Conservation (phyloP, 2,797 vertebrate species). For the Poecilia gillii region DNA sequence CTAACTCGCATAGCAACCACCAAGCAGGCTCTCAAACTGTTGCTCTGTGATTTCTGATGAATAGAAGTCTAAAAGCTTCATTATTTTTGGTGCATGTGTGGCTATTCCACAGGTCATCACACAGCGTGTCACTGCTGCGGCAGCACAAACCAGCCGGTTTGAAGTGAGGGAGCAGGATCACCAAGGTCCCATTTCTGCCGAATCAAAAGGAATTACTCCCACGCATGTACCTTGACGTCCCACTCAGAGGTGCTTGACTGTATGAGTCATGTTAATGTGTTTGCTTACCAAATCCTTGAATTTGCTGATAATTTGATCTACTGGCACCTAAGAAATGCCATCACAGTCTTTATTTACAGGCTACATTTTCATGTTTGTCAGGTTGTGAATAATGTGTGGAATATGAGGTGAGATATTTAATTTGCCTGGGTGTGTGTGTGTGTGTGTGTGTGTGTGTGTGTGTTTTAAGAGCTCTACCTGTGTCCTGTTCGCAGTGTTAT, state of each 20-base stretch:
- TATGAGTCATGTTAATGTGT: conserved; percentile 49
- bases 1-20: conserved; percentile 73
- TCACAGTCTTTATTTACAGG: not conserved
- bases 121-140: conserved; percentile 8
- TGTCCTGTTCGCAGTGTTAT: not conserved
- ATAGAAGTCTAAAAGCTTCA: conserved; percentile 36
- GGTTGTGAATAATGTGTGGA: not conserved
- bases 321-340: conserved; percentile 17
- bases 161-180: conserved; percentile 20
- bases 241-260: conserved; percentile 33
- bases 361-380: not conserved
- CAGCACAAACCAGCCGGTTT: conserved; percentile 9
- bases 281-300: conserved; percentile 27
- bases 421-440: not conserved
- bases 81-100: conserved; percentile 21
- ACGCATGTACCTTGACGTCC: conserved; percentile 34
- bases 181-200: conserved; percentile 5
- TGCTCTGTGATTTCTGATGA: conserved; percentile 52
- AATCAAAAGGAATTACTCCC: conserved; percentile 37
- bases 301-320: conserved; percentile 20
- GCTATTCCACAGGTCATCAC: conserved; percentile 14
- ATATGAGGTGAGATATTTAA: not conserved
- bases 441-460: not conserved
- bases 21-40: conserved; percentile 53
- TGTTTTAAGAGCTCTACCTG: not conserved